Percentiles rank a stretch among this genome's conserved stretches.
Conservation (phyloP, 2,113 vertebrate genomes). For the Limnothrissa miodon region DNA sequence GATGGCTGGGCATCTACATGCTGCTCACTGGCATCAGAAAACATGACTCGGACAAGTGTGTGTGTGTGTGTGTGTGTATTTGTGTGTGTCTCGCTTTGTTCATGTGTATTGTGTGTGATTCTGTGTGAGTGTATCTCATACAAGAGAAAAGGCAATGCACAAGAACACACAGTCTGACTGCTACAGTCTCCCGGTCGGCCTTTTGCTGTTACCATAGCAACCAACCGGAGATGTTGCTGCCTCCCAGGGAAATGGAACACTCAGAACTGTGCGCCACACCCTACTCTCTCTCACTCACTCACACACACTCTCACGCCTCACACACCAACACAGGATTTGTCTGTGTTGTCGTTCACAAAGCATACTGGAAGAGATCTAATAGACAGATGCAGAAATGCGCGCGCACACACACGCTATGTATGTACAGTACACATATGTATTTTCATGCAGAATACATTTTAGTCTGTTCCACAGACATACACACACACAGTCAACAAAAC, state of each 20-base stretch:
- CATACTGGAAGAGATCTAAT: not conserved
- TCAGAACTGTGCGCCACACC: not conserved
- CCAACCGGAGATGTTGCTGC: constrained; percentile 46
- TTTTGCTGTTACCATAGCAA: constrained; percentile 70
- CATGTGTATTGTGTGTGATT: not conserved
- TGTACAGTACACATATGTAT: too few relatives aligned
- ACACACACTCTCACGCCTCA: not conserved
- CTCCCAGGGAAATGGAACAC: constrained; percentile 15
- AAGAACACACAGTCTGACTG: constrained; percentile 61
- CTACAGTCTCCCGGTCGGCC: constrained; percentile 60
- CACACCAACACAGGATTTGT: not conserved
- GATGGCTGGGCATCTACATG: constrained; percentile 62
- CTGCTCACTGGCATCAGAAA: constrained; percentile 45
- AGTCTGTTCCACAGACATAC: not conserved
- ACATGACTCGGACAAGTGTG: constrained; percentile 16
- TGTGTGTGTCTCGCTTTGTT: constrained; percentile 18
- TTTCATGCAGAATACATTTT: not conserved
- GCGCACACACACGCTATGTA: not conserved
- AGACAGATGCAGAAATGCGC: not conserved
- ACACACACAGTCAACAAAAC: constrained; percentile 17
- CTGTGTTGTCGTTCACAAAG: not conserved
- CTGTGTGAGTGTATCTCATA: not conserved
- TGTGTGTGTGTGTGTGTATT: constrained; percentile 20
- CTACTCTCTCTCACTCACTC: not conserved
- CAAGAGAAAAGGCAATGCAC: constrained; percentile 26